phyloP scores from a whole-genome alignment of 1,140 invertebrate species.

The Aphidius ervi region DNA sequence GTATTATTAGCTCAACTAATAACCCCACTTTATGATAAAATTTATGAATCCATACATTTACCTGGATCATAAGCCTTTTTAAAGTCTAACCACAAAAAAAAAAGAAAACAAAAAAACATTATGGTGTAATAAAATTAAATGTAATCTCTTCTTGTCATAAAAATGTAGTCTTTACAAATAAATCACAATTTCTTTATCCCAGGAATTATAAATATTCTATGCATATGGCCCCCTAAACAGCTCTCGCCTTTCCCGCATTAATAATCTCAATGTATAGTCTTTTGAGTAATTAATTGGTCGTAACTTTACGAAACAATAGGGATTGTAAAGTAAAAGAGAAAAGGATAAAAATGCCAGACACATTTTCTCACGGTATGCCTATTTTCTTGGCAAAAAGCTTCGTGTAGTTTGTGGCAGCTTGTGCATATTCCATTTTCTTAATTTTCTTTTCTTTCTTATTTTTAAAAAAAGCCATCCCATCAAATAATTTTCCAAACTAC shows the following conservation, averaged over 20 bases:
- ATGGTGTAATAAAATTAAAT: neutral
- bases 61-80: too few relatives aligned
- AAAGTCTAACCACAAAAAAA: too few relatives aligned
- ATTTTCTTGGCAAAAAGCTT: slow-evolving; percentile 1
- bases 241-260: slow-evolving; percentile 10
- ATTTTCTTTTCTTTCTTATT: neutral
- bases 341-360: neutral
- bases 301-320: neutral
- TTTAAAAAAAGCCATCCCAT: too few relatives aligned
- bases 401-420: slow-evolving; percentile 5
- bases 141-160: neutral
- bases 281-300: slow-evolving; percentile 17
- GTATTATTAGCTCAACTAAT: slow-evolving; percentile 26
- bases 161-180: neutral
- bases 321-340: neutral
- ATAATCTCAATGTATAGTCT: slow-evolving; percentile 5
- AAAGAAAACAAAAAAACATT: neutral
- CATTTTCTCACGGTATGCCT: slow-evolving; percentile 10
- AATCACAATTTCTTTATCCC: neutral
- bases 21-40: slow-evolving; percentile 17
- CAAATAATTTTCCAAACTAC: slow-evolving; percentile 1
- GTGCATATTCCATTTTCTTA: neutral
- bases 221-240: too few relatives aligned
- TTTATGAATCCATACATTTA: slow-evolving; percentile 1
- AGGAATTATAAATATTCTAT: slow-evolving; percentile 4